Conservation (phyloP, 2,888 invertebrate genomes). For the Caenorhabditis imperialis region DNA sequence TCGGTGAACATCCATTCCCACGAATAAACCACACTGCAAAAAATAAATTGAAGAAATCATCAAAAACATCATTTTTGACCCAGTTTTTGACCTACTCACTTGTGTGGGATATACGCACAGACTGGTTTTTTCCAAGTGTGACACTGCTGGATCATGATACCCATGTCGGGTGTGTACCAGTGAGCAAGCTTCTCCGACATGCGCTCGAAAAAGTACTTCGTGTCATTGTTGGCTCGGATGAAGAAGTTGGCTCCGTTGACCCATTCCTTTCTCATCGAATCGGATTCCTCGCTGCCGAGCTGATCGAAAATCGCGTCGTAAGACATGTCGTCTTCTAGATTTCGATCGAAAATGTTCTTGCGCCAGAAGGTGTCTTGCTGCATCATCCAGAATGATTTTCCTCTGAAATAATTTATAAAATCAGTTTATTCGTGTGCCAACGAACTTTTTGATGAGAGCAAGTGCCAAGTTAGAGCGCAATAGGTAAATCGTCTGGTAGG, state of each 20-base stretch:
- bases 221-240: constrained; percentile 75
- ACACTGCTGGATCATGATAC: constrained; percentile 78
- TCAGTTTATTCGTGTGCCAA: too few species aligned
- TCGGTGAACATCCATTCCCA: constrained; percentile 78
- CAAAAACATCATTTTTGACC: not conserved
- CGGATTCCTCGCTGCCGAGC: constrained; percentile 69
- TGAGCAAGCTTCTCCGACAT: constrained; percentile 73
- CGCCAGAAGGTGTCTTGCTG: constrained; percentile 73
- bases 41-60: not conserved
- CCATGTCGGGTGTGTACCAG: constrained; percentile 78
- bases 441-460: constrained; percentile 66
- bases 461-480: constrained; percentile 75
- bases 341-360: constrained; percentile 74
- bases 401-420: constrained; percentile 56
- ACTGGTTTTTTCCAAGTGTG: constrained; percentile 74
- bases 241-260: constrained; percentile 78
- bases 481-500: constrained; percentile 77
- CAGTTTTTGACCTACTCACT: constrained; percentile 58
- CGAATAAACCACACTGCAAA: constrained; percentile 73
- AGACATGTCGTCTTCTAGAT: constrained; percentile 70
- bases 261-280: constrained; percentile 75
- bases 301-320: constrained; percentile 77
- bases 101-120: constrained; percentile 77
- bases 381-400: constrained; percentile 78
- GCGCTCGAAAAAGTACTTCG: constrained; percentile 75